These are phyloP conservation scores for Azorinus chamasolen DNA, from an alignment of 2,888 invertebrate species.

Conservation along the genomic window DNA sequence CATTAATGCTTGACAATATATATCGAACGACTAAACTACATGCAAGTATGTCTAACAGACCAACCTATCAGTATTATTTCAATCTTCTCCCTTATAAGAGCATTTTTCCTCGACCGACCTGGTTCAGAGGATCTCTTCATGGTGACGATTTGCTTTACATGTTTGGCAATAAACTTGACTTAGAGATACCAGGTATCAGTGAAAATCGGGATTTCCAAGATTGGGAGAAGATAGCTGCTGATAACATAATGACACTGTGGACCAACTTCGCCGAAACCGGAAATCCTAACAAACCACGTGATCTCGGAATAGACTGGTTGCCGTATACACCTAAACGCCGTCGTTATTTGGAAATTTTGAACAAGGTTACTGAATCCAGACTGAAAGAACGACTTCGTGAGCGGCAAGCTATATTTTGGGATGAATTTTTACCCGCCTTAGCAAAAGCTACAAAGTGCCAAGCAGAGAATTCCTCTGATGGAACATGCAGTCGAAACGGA, in stretches of 20 bases:
- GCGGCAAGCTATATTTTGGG: no score
- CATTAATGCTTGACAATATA: conserved; percentile 55
- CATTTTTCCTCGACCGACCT: conserved; percentile 94
- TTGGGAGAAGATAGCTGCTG: conserved; percentile 94
- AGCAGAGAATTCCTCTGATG: no score
- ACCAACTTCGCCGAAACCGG: conserved; percentile 97
- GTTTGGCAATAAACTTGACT: conserved; percentile 89
- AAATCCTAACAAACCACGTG: no score
- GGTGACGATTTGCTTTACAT: conserved; percentile 97
- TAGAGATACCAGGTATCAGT: not conserved
- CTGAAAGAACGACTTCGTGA: no score
- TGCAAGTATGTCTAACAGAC: conserved; percentile 10
- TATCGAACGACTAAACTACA: conserved; percentile 37
- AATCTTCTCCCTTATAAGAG: conserved; percentile 89
- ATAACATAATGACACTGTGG: conserved; percentile 97
- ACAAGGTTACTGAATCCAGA: no score
- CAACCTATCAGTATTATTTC: conserved; percentile 59
- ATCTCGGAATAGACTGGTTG: no score
- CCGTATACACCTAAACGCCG: no score
- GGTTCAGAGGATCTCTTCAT: conserved; percentile 96
- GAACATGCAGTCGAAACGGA: no score
- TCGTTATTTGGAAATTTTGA: no score
- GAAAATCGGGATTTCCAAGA: conserved; percentile 89
- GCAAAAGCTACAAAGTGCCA: no score
- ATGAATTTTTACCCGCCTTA: no score